Evolutionary conservation across 2,113 vertebrate genomes (phyloP), one percentile per base, ranked within the genome.

Genomic region (Balaenoptera acutorostrata): DNA sequence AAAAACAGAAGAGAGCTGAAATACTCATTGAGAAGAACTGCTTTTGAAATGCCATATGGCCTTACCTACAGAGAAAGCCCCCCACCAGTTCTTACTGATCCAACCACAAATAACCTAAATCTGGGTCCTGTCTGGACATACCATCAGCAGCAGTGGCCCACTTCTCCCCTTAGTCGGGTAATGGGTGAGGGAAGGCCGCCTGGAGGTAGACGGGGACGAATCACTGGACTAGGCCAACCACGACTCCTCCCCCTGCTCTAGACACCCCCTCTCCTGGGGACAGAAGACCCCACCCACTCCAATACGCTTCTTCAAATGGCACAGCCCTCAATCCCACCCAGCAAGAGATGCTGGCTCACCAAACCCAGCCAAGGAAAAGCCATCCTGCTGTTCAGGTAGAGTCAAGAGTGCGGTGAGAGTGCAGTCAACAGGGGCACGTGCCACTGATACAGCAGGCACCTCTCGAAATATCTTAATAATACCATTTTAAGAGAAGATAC

Each of bases 241-340:
- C 39, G 29, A 3, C 31, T 78, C 46, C 52, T 82, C 61, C 29
- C 77, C 25, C 31, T 63, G 57, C 23, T 64, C 86, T 84, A 97
- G 98, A 97, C 57, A 84, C 6, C 8, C n/a, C 52, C 44, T 31
- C 74, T 96, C 92, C n/a, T 44, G 59, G 20, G n/a, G 57, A 92
- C 93, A 97, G 95, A 97, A 97, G 81, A 88, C n/a, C 39, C 12
- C 2, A 36, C 66, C 93, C 71, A 3, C 83, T 74, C 27, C 27
- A 68, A 3, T 61, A 41, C 41, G 63, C 68, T 61, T 93, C 93
- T 86, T 95, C 93, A 10, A 93, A 95, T 0, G 92, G 80, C 57
- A 84, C 92, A 92, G 61, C 71, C 46, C 41, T 93, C 55, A 61
- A 21, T 59, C 95, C 92, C 55, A 97, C 69, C 4, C 95, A 93